Evolutionary conservation across 1,140 invertebrate genomes (phyloP), one percentile per base, ranked within the genome.

Genomic region (Papilio dardanus): DNA sequence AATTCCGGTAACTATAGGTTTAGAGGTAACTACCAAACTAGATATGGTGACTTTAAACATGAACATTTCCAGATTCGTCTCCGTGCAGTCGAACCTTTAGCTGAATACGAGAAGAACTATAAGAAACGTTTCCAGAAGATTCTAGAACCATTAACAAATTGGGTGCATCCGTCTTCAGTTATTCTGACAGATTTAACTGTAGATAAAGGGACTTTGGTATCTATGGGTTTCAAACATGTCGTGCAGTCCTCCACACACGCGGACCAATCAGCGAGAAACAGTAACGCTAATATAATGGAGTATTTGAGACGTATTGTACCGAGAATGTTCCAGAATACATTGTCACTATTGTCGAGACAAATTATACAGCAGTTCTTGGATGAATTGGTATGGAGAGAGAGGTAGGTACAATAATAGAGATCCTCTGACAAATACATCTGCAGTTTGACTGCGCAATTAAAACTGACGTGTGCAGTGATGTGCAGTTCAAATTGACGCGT

Each of bases 301-400:
- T 98, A 98, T 87, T 88, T 98, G 42, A 93, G 97, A 50, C 95
- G 96, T 77, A 97, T 98, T 76, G 97, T 98, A 4, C 97, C 97
- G 0, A 94, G 97, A 86, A 98, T 98, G 97, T 98, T 98, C 90
- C 96, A 98, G 94, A 98, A 97, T 88, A 97, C 97, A 0, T 88
- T 98, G 7, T 97, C 97, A 21, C 90, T 98, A 71, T 92, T 98
- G 0, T 97, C 96, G 5, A 94, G 97, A 67, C 96, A 97, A 88
- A 97, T 97, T 88, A 97, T 98, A 83, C 97, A 98, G 86, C 97
- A 98, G 85, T 98, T 98, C 88, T 91, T 98, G 50, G 97, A 98
- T 86, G 97, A 98, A 87, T 92, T 98, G 4, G 96, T 97, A 12
- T 97, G 97, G 97, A 92, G 95, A 76, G 94, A 95, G 81, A 90